Conservation (phyloP, 2,797 vertebrate genomes). For the Merluccius polli region DNA sequence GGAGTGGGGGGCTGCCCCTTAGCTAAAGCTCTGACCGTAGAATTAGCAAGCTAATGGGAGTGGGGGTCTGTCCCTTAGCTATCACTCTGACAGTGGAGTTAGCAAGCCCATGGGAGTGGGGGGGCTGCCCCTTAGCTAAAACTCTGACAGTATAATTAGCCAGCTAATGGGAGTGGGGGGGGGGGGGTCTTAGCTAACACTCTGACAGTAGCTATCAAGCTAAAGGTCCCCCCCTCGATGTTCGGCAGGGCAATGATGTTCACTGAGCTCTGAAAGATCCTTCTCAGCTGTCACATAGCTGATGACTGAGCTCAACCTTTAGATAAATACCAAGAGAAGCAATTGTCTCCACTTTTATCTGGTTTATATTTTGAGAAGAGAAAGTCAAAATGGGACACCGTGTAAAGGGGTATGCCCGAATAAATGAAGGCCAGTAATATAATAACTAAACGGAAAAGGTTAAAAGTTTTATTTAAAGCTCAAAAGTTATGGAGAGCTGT, state of each 20-base stretch:
- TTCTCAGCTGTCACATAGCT: neutral
- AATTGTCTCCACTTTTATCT: neutral
- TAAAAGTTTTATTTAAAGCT: slow-evolving; percentile 2
- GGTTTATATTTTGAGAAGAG: neutral
- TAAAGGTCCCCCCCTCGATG: slow-evolving; percentile 8
- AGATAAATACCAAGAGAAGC: neutral
- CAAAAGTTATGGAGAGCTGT: slow-evolving; percentile 21
- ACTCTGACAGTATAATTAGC: no score
- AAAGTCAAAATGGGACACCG: neutral
- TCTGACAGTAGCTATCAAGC: slow-evolving; percentile 29
- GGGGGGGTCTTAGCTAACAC: no score
- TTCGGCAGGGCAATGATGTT: slow-evolving; percentile 19
- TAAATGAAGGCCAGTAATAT: neutral
- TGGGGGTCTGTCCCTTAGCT: no score
- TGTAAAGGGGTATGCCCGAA: neutral
- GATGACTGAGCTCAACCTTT: neutral
- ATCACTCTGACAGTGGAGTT: no score
- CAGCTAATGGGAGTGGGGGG: no score
- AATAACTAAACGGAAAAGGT: neutral
- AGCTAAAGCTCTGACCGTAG: no score
- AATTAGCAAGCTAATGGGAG: no score
- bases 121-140: no score
- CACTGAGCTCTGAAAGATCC: slow-evolving; percentile 14
- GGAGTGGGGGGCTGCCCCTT: no score
- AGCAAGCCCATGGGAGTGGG: no score